Base-by-base conservation (phyloP, 2,888 invertebrate species). In the Rhamphomyia laevipes region DNA sequence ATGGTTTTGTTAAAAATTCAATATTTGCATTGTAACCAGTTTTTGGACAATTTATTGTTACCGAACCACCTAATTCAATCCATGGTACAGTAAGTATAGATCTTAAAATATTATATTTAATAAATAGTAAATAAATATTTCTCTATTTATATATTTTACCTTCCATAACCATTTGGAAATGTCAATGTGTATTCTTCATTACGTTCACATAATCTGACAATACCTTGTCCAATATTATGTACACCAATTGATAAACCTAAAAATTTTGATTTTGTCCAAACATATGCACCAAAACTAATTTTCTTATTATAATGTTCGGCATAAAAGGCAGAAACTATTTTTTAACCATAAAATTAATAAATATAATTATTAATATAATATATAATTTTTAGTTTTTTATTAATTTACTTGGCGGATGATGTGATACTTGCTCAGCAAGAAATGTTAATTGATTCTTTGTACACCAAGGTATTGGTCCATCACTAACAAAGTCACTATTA, bases 231-330 rank as follows among this genome's bases (percentile, higher is more conserved):
- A 47, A 99, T 89, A 70, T 97, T 97, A 63, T 97, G 91, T 0
- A 92, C 91, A n/a, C 96, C 96, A 59, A 94, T 88, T 12, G 96
- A 96, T 18, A 99, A 76, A 1, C 99, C 99, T 18, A 99, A 78
- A 73, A 99, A 99, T 75, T 97, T 97, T 62, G 96, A 97, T 73
- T 97, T 97, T 7, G 99, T 99, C 89, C 96, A 99, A 46, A 99
- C 91, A 72, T 93, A 92, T 9, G 95, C 97, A 63, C 91, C 86
- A 69, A 97, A 88, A 55, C 84, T 84, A 50, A 99, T 91, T 59
- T 85, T 79, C 65, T 91, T 93, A 64, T 84, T 82, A 57, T 81
- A 84, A 73, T 95, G 92, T 69, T 99, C 99, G 17, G 95, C 97
- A 75, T 99, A 99, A 75, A 99, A 99, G 23, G 96, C 97, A 49